These are phyloP conservation scores for Leptothorax acervorum DNA, from an alignment of 2,888 invertebrate species.

Conservation along the genomic window DNA sequence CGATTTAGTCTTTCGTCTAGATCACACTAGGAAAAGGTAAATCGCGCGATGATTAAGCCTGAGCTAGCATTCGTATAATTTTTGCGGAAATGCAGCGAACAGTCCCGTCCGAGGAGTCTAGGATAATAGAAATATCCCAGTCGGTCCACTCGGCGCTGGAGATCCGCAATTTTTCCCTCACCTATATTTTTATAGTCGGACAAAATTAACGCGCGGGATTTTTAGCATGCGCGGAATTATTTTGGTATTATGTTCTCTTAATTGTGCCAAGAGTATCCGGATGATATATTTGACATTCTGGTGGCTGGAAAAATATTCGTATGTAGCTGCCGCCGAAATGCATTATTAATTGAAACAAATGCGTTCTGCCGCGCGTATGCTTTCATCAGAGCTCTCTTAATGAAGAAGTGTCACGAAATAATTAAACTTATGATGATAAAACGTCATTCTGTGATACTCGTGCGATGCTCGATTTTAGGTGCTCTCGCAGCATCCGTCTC, in stretches of 20 bases:
- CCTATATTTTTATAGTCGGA: slow-evolving; percentile 13
- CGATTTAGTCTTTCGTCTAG: slow-evolving; percentile 22
- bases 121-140: slow-evolving; percentile 4
- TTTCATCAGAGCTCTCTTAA: slow-evolving; percentile 37
- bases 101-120: background rate
- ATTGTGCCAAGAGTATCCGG: slow-evolving; percentile 37
- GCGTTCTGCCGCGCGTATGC: slow-evolving; percentile 21
- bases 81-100: background rate
- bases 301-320: slow-evolving; percentile 36
- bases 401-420: slow-evolving; percentile 50
- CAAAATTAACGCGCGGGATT: slow-evolving; percentile 11
- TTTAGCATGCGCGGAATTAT: slow-evolving; percentile 9
- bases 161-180: background rate
- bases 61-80: background rate
- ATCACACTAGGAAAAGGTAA: background rate
- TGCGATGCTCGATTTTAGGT: slow-evolving; percentile 25
- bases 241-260: slow-evolving; percentile 30
- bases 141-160: background rate
- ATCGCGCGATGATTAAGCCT: slow-evolving; percentile 8
- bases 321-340: slow-evolving; percentile 47
- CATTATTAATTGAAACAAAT: slow-evolving; percentile 54
- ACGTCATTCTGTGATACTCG: slow-evolving; percentile 30
- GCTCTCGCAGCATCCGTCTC: background rate
- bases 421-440: slow-evolving; percentile 52
- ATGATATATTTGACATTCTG: slow-evolving; percentile 49